Base-by-base conservation (phyloP, 2,888 invertebrate species). In the Noctua janthe region DNA sequence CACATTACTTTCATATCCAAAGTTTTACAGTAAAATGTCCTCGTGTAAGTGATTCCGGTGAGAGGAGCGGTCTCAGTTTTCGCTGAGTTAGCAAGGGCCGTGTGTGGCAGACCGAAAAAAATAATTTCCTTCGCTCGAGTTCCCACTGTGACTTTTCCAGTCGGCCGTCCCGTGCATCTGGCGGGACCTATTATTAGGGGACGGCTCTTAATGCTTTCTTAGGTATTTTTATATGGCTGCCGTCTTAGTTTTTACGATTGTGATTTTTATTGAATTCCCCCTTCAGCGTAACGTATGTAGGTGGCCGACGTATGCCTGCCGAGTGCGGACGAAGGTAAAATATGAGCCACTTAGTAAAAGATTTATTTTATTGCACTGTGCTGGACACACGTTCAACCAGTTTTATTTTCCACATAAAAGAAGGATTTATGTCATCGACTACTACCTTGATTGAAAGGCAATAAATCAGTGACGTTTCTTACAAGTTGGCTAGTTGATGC, bases 71-170 rank as follows among this genome's bases (percentile, higher is more conserved):
- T 92, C 92, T 92, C 91, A 94, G 95, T 94, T 95, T 95, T 94
- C 94, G 96, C 95, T 94, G 96, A 96, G 95, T 95, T 93, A 93
- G 96, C 95, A 94, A 94, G 96, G 96, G 96, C 94, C 95, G 95
- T 95, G 97, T 97, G 96, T 95, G 97, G 96, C 92, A 96, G 97
- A 97, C 97, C 97, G 97, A 96, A 96, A 97, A 96, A 97, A 97
- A 96, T 96, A 94, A 97, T 96, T 97, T 96, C 94, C 94, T 91
- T 93, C 96, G 97, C 96, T 96, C 95, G 96, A 96, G 94, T 95
- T 94, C 93, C 94, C 95, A 93, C 94, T 94, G 96, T 96, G 96
- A 97, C 96, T 97, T 97, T 96, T 96, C 96, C 96, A 95, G 94
- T 93, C 95, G 94, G 94, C 95, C 96, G 96, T 97, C 96, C 95